Evolutionary conservation across 2,113 vertebrate species (phyloP).

Genomic region (Cinclus mexicanus): DNA sequence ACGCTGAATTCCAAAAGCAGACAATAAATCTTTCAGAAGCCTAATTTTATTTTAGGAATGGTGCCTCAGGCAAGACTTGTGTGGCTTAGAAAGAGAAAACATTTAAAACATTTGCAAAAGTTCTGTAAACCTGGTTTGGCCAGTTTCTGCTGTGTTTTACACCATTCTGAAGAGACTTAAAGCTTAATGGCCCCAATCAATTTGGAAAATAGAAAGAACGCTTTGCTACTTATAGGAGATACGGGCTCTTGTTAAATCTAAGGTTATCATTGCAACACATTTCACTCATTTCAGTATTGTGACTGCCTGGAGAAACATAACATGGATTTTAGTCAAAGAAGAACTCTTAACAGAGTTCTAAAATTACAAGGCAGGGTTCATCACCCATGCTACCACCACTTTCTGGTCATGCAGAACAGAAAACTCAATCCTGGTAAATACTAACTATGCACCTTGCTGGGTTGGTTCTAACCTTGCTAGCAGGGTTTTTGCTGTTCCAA

Average conservation of each 20-base stretch:
- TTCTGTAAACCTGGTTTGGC: slow-evolving; percentile 30
- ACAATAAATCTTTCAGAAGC: slow-evolving; percentile 61
- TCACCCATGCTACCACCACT: background rate
- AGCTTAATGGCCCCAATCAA: background rate
- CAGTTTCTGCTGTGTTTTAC: background rate
- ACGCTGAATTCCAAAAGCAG: background rate
- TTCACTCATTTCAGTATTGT: background rate
- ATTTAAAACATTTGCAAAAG: slow-evolving; percentile 34
- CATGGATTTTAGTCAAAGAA: background rate
- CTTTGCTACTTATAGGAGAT: background rate
- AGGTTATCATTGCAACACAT: slow-evolving; percentile 7
- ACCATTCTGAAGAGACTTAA: background rate
- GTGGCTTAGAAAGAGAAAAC: slow-evolving; percentile 35
- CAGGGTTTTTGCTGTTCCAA: background rate
- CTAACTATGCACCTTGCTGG: background rate
- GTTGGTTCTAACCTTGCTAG: background rate
- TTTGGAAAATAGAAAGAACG: background rate
- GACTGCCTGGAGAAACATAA: background rate
- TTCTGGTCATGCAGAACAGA: background rate
- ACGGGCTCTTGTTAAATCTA: background rate
- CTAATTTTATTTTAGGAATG: slow-evolving; percentile 56
- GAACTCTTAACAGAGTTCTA: background rate
- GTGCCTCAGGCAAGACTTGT: slow-evolving; percentile 49
- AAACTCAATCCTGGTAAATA: background rate
- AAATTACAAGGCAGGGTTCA: background rate